Conservation (phyloP, 1,140 invertebrate species). For the Monochamus saltuarius region DNA sequence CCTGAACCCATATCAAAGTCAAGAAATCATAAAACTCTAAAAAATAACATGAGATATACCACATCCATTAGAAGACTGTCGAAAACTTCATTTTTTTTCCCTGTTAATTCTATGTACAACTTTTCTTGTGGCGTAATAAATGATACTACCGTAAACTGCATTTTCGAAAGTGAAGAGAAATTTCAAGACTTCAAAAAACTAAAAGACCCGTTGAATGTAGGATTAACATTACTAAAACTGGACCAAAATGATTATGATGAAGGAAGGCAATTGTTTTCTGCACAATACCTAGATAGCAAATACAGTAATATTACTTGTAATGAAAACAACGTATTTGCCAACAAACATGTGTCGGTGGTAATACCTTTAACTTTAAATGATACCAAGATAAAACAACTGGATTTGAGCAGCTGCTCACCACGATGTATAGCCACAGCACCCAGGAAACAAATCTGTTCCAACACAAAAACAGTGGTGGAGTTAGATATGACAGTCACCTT, state of each 20-base stretch:
- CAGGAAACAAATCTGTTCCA: slow-evolving; percentile 62
- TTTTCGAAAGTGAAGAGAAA: slow-evolving; percentile 31
- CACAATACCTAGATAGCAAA: slow-evolving; percentile 24
- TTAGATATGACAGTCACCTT: slow-evolving; percentile 69
- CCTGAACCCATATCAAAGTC: slow-evolving; percentile 53
- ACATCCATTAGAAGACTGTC: slow-evolving; percentile 60
- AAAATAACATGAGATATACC: slow-evolving; percentile 60
- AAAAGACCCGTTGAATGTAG: slow-evolving; percentile 20
- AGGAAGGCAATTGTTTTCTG: slow-evolving; percentile 31
- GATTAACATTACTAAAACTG: slow-evolving; percentile 15
- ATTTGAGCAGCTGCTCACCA: slow-evolving; percentile 44
- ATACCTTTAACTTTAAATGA: slow-evolving; percentile 47
- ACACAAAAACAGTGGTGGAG: slow-evolving; percentile 59
- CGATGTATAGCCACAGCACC: slow-evolving; percentile 61
- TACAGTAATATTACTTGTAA: slow-evolving; percentile 19
- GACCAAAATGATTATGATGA: slow-evolving; percentile 40
- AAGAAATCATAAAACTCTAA: slow-evolving; percentile 57
- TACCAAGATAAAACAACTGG: slow-evolving; percentile 33
- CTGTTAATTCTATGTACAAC: slow-evolving; percentile 52
- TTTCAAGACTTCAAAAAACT: slow-evolving; percentile 22
- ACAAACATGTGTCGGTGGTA: slow-evolving; percentile 42
- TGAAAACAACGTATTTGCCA: slow-evolving; percentile 18
- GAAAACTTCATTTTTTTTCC: slow-evolving; percentile 61
- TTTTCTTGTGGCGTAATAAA: slow-evolving; percentile 37
- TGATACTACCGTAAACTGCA: slow-evolving; percentile 25